Base-by-base conservation (phyloP, 2,113 vertebrate genomes). In the Podocnemis expansa region DNA sequence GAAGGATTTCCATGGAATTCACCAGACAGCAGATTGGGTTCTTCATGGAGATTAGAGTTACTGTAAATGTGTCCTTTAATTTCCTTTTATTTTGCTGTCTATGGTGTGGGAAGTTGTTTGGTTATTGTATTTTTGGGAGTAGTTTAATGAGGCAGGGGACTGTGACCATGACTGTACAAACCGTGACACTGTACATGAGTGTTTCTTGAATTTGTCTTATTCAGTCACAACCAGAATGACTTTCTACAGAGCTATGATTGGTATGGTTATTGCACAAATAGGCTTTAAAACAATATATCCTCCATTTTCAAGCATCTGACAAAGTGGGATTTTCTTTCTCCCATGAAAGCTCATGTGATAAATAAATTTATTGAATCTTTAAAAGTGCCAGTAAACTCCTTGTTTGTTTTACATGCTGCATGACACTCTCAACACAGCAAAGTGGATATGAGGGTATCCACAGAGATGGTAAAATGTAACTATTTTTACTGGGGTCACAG, bases 401-500 rank as follows among this genome's bases (percentile, higher is more conserved):
- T n/a, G n/a, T n/a, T n/a, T n/a, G n/a, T n/a, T n/a, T n/a, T n/a
- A n/a, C n/a, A n/a, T n/a, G n/a, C n/a, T n/a, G n/a, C n/a, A 38
- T 4, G 4, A 31, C 29, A 24, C 4, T 43, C 38, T 25, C 22
- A 43, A 75, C 38, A 75, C 24, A 43, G 41, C 38, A 43, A 21
- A 75, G 24, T 24, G 17, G 70, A 43, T 4, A 67, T 2, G 70
- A 43, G 38, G 38, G 24, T 25, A 38, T 43, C 38, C 22, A 25
- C 22, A 43, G 38, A 1, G 22, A 38, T 12, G 38, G n/a, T 25
- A 45, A 78, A 49, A 12, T 45, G 17, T 0, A 2, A 84, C 49
- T 0, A 0, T 52, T 4, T 47, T 16, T 8, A 6, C 19, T 0
- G 0, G 34, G 41, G 1, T 2, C 0, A 27, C 1, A 2, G 41